Evolutionary conservation across 2,888 invertebrate species (phyloP).

Genomic region (Andrena bucephala): DNA sequence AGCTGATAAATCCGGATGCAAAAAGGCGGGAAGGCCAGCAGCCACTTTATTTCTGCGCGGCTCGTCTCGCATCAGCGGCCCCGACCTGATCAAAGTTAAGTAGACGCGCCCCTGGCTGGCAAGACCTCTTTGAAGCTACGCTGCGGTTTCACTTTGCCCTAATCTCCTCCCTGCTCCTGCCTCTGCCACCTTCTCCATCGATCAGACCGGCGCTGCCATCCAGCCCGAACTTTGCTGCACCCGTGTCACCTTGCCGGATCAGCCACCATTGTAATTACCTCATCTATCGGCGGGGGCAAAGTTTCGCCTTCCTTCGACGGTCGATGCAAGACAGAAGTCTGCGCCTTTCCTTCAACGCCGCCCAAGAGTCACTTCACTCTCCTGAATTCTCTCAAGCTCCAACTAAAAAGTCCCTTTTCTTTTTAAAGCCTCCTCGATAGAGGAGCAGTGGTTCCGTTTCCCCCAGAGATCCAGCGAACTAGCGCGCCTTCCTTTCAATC

Average conservation of each 20-base stretch:
- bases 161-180: constrained; percentile 74
- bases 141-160: constrained; percentile 82
- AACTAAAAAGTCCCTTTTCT: too few species aligned
- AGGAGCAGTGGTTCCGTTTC: not conserved
- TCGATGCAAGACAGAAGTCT: constrained; percentile 11
- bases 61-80: constrained; percentile 82
- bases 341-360: not conserved
- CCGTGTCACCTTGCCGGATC: constrained; percentile 72
- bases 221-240: constrained; percentile 76
- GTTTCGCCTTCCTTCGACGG: constrained; percentile 31
- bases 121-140: constrained; percentile 80
- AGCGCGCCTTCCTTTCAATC: not conserved
- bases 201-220: constrained; percentile 85
- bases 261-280: constrained; percentile 70
- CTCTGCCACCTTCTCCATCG: constrained; percentile 85
- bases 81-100: constrained; percentile 84
- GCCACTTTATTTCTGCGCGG: constrained; percentile 73
- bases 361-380: not conserved
- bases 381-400: too few species aligned
- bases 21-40: constrained; percentile 70
- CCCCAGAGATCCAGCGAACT: not conserved
- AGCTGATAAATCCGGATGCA: constrained; percentile 69
- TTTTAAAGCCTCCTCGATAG: too few species aligned
- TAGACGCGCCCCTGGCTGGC: constrained; percentile 79
- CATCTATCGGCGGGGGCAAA: constrained; percentile 50